phyloP scores from a whole-genome alignment of 1,140 invertebrate species.

The Pollicipes pollicipes region DNA sequence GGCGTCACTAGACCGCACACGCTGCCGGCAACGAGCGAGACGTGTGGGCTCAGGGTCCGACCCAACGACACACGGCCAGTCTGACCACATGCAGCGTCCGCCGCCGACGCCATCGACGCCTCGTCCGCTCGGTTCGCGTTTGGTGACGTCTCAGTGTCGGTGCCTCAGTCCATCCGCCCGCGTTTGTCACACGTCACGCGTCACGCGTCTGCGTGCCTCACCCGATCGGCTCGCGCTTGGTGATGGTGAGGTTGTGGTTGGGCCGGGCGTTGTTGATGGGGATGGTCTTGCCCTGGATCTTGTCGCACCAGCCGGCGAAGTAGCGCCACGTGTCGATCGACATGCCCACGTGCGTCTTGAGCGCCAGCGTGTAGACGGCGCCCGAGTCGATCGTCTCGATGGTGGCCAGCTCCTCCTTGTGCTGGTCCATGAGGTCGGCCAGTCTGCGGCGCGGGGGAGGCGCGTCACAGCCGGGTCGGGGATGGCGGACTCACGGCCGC shows the following conservation, averaged over 20 bases:
- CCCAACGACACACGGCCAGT: neutral
- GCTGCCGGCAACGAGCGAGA: constrained; percentile 17
- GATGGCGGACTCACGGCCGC: neutral
- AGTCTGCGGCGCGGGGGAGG: constrained; percentile 34
- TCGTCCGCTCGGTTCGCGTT: too few relatives aligned
- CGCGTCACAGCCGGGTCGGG: neutral
- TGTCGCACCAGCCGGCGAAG: constrained; percentile 44
- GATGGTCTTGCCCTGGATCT: constrained; percentile 38
- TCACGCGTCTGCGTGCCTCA: constrained; percentile 23
- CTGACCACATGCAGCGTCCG: too few relatives aligned
- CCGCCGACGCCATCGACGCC: too few relatives aligned
- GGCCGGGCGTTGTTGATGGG: constrained; percentile 57
- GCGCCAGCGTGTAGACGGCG: constrained; percentile 80
- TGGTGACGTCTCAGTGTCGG: too few relatives aligned
- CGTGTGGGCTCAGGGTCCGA: too few relatives aligned
- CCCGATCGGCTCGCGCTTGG: constrained; percentile 73
- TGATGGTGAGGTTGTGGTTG: constrained; percentile 72
- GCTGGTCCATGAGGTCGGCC: constrained; percentile 80
- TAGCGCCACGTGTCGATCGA: constrained; percentile 83
- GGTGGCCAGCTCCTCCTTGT: constrained; percentile 85
- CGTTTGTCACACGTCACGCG: too few relatives aligned
- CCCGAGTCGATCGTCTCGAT: constrained; percentile 83
- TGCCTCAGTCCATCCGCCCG: neutral
- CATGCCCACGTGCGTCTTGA: constrained; percentile 89
- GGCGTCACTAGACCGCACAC: constrained; percentile 43